These are phyloP conservation scores for Pollenia labialis DNA, from an alignment of 2,888 invertebrate species.

Conservation along the genomic window DNA sequence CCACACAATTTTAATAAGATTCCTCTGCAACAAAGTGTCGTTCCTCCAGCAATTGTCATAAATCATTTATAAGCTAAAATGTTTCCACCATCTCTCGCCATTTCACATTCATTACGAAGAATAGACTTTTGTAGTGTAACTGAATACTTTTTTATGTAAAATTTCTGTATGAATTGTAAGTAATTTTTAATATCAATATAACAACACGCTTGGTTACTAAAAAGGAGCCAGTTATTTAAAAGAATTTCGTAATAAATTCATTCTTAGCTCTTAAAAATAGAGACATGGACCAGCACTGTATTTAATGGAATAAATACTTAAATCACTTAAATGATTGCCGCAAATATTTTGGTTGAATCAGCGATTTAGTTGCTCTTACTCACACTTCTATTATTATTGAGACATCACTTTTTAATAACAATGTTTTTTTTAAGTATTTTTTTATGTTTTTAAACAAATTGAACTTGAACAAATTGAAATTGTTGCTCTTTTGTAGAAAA, in stretches of 20 bases:
- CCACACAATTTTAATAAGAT: constrained; percentile 22
- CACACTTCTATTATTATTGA: too few species aligned
- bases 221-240: constrained; percentile 2
- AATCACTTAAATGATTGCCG: too few species aligned
- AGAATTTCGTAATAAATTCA: not conserved
- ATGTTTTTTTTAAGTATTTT: too few species aligned
- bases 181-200: constrained; percentile 66
- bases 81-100: not conserved
- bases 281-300: too few species aligned
- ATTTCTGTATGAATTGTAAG: constrained; percentile 36
- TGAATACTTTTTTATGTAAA: constrained; percentile 22
- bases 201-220: constrained; percentile 28
- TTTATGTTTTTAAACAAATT: too few species aligned
- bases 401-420: too few species aligned
- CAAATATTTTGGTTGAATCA: too few species aligned
- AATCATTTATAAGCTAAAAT: constrained; percentile 60
- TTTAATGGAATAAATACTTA: too few species aligned
- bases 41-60: constrained; percentile 38
- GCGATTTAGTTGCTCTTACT: too few species aligned
- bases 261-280: not conserved
- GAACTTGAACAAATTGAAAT: too few species aligned
- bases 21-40: constrained; percentile 2
- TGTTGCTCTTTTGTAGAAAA: too few species aligned
- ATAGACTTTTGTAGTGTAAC: constrained; percentile 12
- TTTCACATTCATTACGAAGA: constrained; percentile 15